These are phyloP conservation scores for Cylindroiulus punctatus DNA, from an alignment of 2,888 invertebrate species.

Conservation along the genomic window DNA sequence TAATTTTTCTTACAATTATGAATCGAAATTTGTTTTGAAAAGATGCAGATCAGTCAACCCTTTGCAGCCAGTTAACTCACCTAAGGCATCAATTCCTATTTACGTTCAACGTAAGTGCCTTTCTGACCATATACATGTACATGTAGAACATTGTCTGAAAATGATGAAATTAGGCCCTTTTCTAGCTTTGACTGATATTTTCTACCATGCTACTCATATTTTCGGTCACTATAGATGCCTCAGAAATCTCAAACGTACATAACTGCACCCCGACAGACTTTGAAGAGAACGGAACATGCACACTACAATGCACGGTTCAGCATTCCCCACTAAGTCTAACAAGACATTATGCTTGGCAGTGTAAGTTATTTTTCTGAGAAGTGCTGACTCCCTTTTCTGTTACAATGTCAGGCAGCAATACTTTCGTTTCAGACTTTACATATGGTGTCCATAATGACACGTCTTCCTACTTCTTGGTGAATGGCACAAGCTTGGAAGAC, in stretches of 20 bases:
- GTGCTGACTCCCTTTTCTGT: neutral
- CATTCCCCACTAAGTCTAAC: neutral
- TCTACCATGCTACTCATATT: neutral
- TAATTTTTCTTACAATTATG: neutral
- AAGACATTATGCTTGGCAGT: constrained; percentile 9
- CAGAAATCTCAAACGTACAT: neutral
- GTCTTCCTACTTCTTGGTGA: neutral
- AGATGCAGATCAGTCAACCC: neutral
- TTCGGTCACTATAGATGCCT: neutral
- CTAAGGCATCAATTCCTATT: neutral
- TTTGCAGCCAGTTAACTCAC: neutral
- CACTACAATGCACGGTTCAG: constrained; percentile 24
- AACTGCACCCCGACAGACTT: constrained; percentile 2
- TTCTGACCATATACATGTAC: neutral
- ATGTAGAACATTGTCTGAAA: no score
- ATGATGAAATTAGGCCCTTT: no score
- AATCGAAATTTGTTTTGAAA: neutral
- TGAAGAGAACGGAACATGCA: constrained; percentile 31
- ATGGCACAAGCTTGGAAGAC: neutral
- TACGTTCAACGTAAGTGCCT: constrained; percentile 1
- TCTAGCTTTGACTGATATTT: no score
- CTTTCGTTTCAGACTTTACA: constrained; percentile 11
- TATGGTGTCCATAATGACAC: neutral
- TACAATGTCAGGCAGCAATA: neutral
- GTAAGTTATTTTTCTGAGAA: neutral